phyloP scores from a whole-genome alignment of 2,888 invertebrate species.

The Flexamia atlantica region DNA sequence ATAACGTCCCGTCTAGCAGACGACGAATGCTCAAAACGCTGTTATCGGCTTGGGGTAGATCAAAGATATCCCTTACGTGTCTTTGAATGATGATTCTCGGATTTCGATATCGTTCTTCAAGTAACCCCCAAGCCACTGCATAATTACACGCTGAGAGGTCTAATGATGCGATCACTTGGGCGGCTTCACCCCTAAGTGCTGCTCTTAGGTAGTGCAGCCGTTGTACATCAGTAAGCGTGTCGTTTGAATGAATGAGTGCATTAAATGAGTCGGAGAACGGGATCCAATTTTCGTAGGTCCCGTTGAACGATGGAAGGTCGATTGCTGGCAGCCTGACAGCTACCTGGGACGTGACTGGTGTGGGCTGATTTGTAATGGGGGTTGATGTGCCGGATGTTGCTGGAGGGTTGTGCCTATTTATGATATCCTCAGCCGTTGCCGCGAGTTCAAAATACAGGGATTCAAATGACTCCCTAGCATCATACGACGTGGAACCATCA shows the following conservation, averaged over 20 bases:
- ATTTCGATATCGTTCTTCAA: neutral
- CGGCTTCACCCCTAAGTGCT: conserved; percentile 29
- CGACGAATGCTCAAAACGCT: conserved; percentile 72
- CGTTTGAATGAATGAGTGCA: neutral
- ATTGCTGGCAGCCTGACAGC: too few species aligned
- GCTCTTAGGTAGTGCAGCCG: neutral
- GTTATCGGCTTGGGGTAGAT: conserved; percentile 23
- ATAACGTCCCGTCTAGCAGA: conserved; percentile 16
- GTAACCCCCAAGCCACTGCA: conserved; percentile 9
- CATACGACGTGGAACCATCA: neutral
- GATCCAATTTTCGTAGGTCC: neutral
- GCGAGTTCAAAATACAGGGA: neutral
- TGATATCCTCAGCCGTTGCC: neutral
- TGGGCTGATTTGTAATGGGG: too few species aligned
- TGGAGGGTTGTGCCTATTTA: neutral
- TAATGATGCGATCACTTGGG: neutral
- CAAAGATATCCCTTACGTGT: conserved; percentile 49
- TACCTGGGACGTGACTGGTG: too few species aligned
- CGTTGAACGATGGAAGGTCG: neutral
- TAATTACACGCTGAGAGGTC: neutral
- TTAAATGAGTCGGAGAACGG: conserved; percentile 2
- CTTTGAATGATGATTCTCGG: conserved; percentile 65
- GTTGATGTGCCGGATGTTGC: too few species aligned
- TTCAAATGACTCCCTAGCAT: neutral
- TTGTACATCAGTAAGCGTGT: neutral